phyloP scores from a whole-genome alignment of 2,113 vertebrate species.

The Silurus meridionalis region DNA sequence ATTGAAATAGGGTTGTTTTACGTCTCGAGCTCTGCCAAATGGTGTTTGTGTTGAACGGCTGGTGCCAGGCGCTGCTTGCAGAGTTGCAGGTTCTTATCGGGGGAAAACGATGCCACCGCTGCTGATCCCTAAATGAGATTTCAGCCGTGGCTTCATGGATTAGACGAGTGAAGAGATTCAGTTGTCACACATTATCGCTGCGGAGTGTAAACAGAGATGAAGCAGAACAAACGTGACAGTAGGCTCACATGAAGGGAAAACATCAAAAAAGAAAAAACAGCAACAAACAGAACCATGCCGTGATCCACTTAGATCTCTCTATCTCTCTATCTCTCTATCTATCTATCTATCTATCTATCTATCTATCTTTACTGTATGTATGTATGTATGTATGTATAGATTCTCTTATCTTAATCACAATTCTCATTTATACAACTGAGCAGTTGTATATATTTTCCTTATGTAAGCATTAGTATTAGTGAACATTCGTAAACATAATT shows the following conservation, averaged over 20 bases:
- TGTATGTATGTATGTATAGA: too few species aligned
- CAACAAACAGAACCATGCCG: not conserved
- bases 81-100: constrained; percentile 69
- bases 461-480: too few species aligned
- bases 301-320: not conserved
- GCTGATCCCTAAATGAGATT: constrained; percentile 75
- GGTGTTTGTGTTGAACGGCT: constrained; percentile 64
- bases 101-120: constrained; percentile 61
- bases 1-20: constrained; percentile 58
- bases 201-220: constrained; percentile 53
- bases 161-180: constrained; percentile 69
- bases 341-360: too few species aligned
- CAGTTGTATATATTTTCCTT: too few species aligned
- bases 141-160: constrained; percentile 67
- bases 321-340: too few species aligned
- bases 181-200: constrained; percentile 66
- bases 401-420: too few species aligned
- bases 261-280: not conserved
- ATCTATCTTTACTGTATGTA: too few species aligned
- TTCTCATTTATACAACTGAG: too few species aligned
- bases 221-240: constrained; percentile 38
- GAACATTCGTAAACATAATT: too few species aligned
- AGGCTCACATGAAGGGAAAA: constrained; percentile 7
- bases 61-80: constrained; percentile 62
- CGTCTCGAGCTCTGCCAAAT: constrained; percentile 50